Evolutionary conservation across 2,797 vertebrate species (phyloP).

Genomic region (Myripristis murdjan): DNA sequence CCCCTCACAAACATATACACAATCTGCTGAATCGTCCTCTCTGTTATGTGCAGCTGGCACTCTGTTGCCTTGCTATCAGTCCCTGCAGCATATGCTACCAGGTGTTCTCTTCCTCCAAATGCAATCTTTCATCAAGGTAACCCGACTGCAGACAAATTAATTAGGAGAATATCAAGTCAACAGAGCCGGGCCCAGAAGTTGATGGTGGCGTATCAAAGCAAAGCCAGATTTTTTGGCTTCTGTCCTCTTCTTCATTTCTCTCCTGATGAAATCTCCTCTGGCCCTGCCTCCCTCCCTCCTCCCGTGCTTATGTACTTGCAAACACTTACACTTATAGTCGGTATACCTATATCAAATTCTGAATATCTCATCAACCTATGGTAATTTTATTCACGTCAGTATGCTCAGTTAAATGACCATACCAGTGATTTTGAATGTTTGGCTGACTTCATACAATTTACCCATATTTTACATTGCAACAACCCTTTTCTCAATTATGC

Average conservation of each 20-base stretch:
- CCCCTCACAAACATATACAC: slow-evolving; percentile 24
- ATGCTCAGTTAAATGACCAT: too few relatives aligned
- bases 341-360: not conserved
- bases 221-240: slow-evolving; percentile 70
- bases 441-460: too few relatives aligned
- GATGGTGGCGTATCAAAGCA: slow-evolving; percentile 74
- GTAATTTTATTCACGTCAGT: too few relatives aligned
- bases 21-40: slow-evolving; percentile 75
- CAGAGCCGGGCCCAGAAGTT: slow-evolving; percentile 65
- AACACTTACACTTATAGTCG: too few relatives aligned
- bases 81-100: slow-evolving; percentile 83
- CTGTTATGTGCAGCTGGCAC: slow-evolving; percentile 77
- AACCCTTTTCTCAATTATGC: too few relatives aligned
- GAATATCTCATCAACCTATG: too few relatives aligned
- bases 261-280: slow-evolving; percentile 29
- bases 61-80: slow-evolving; percentile 68
- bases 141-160: slow-evolving; percentile 79
- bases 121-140: slow-evolving; percentile 79
- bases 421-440: too few relatives aligned
- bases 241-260: slow-evolving; percentile 41
- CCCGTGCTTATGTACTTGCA: not conserved
- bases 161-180: slow-evolving; percentile 77
- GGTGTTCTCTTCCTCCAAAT: slow-evolving; percentile 80
- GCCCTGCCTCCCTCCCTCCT: not conserved
- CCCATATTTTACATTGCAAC: too few relatives aligned